Conservation (phyloP, 2,797 vertebrate species). For the Platalea minor region DNA sequence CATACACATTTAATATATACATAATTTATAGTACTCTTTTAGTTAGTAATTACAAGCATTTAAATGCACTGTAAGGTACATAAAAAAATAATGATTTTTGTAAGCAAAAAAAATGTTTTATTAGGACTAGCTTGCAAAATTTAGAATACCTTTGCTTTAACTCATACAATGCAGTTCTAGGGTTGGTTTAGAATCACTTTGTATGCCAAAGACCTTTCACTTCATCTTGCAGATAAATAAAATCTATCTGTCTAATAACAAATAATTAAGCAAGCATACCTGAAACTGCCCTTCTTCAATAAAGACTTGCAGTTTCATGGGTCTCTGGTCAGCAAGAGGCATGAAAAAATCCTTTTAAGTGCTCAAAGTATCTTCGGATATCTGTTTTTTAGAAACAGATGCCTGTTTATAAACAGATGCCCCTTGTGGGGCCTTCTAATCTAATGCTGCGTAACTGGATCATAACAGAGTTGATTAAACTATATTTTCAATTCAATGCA, state of each 20-base stretch:
- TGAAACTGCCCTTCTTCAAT: not conserved
- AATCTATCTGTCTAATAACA: conserved; percentile 17
- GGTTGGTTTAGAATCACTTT: not conserved
- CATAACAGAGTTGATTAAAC: not conserved
- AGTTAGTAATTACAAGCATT: conserved; percentile 30
- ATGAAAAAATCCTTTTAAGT: not conserved
- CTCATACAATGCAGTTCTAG: not conserved
- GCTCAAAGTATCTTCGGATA: not conserved
- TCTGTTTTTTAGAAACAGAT: not conserved
- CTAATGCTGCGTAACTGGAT: not conserved
- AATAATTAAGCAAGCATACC: not conserved
- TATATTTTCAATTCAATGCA: not conserved
- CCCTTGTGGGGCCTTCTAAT: not conserved
- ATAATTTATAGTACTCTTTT: conserved; percentile 5
- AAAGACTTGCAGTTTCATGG: not conserved
- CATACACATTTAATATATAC: conserved; percentile 27
- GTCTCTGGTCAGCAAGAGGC: not conserved
- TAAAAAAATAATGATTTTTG: not conserved
- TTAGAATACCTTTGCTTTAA: conserved; percentile 4
- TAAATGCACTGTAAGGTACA: conserved; percentile 41
- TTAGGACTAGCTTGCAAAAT: not conserved
- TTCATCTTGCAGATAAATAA: not conserved
- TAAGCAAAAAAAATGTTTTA: not conserved
- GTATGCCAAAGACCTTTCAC: not conserved
- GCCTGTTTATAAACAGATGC: not conserved